A percentile compares a stretch with the other conserved stretches of the same genome.
Evolutionary conservation across 2,888 invertebrate species (phyloP).

Genomic region (Heliconius aoede): DNA sequence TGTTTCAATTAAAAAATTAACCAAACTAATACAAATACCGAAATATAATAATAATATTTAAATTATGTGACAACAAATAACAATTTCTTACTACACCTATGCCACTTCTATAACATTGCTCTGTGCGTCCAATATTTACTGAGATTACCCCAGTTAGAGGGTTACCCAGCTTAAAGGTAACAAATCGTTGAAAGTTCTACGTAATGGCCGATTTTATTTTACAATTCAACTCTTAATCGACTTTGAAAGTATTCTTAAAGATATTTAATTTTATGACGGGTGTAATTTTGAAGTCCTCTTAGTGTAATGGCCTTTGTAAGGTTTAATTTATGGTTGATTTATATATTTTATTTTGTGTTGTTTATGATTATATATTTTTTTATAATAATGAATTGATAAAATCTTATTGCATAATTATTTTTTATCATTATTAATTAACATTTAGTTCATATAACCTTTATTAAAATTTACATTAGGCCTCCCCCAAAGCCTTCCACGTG

Average conservation of each 20-base stretch:
- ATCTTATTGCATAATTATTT: not conserved
- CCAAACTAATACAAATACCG: no score
- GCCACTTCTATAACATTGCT: slow-evolving; percentile 7
- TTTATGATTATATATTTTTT: not conserved
- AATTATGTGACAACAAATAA: no score
- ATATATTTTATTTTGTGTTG: no score
- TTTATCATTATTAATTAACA: not conserved
- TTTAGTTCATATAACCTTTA: no score
- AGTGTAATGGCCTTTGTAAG: not conserved
- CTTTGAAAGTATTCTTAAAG: slow-evolving; percentile 43
- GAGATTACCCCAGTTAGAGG: slow-evolving; percentile 44
- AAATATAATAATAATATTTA: no score
- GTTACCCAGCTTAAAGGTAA: slow-evolving; percentile 47
- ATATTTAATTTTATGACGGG: slow-evolving; percentile 43
- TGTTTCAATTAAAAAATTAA: no score
- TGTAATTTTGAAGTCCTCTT: slow-evolving; percentile 38
- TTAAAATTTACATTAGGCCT: no score
- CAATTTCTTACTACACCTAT: not conserved
- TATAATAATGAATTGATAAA: not conserved
- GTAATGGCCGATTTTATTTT: slow-evolving; percentile 49
- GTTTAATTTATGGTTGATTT: not conserved
- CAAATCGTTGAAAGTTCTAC: slow-evolving; percentile 50
- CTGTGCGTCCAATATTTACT: slow-evolving; percentile 37
- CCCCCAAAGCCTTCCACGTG: no score
- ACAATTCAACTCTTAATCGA: slow-evolving; percentile 46